Conservation (phyloP, 1,140 invertebrate genomes). For the Anastatus disparis region DNA sequence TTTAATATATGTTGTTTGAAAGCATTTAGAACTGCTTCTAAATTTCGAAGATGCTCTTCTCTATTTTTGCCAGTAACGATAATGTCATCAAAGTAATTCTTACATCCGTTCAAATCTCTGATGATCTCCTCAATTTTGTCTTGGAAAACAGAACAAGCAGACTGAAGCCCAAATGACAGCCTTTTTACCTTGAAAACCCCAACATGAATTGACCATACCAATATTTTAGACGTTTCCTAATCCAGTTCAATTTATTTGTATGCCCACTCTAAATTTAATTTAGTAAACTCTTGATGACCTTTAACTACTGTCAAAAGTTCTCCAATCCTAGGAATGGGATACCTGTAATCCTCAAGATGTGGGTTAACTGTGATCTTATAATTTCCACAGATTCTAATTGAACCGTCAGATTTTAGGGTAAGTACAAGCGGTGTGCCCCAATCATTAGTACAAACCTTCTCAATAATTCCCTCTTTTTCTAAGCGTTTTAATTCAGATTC, state of each 20-base stretch:
- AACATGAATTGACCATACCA: conserved; percentile 45
- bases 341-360: conserved; percentile 46
- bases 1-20: background rate
- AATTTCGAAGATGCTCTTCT: conserved; percentile 19
- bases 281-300: conserved; percentile 50
- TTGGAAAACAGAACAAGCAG: conserved; percentile 20
- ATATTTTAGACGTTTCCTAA: conserved; percentile 42
- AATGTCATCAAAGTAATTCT: conserved; percentile 33
- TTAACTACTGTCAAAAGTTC: conserved; percentile 55
- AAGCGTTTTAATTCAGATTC: conserved; percentile 14
- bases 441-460: background rate
- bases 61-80: conserved; percentile 5
- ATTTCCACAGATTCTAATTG: conserved; percentile 23
- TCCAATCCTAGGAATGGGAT: conserved; percentile 53
- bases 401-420: conserved; percentile 11
- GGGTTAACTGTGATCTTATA: conserved; percentile 31
- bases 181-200: conserved; percentile 26
- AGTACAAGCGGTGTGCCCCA: conserved; percentile 30
- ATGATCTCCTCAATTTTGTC: conserved; percentile 4
- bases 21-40: background rate
- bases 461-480: conserved; percentile 12
- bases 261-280: conserved; percentile 30
- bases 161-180: background rate
- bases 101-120: background rate
- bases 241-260: conserved; percentile 42